Base-by-base conservation (phyloP, 2,888 invertebrate genomes). In the Phlogophora meticulosa region DNA sequence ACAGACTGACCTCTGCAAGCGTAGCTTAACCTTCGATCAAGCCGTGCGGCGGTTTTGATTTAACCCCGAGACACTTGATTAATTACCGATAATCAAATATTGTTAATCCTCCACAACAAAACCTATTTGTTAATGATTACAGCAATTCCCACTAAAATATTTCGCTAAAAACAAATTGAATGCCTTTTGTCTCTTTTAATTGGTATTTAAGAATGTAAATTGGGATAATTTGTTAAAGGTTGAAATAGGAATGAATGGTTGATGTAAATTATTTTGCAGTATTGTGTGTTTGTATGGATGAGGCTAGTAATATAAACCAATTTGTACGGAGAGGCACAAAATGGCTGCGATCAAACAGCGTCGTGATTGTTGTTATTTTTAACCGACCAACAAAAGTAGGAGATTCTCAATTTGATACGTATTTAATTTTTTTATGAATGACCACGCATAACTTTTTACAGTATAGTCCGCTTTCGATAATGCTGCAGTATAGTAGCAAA, bases 171-270 rank as follows among this genome's bases (percentile, higher is more conserved):
- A 78, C 69, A 69, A 78, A 84, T 75, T 62, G 69, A 56, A 58
- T 66, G 55, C 69, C 72, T 76, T 76, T 84, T 84, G 70, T 76
- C 38, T 65, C 52, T 59, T 56, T 62, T 83, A 79, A 83, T 82
- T 81, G 75, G 72, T 72, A 81, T 74, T 83, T 79, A 76, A 84
- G 83, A 76, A 83, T 76, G 66, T 74, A 68, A 81, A 84, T 83
- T 81, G 81, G 57, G 22, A 57, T 77, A 76, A 83, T 83, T 83
- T 82, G 67, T 82, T 79, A 63, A 57, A 71, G 62, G 63, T 57
- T 13, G 57, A 43, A 53, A 64, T 11, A 52, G 45, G 55, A 53
- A 69, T 67, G 67, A 73, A 64, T 46, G 32, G 32, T 7, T 59
- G 15, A 9, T 55, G 55, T 77, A 70, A 66, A 72, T 66, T 69